phyloP scores from a whole-genome alignment of 2,797 vertebrate genomes.

The Siniperca scherzeri region DNA sequence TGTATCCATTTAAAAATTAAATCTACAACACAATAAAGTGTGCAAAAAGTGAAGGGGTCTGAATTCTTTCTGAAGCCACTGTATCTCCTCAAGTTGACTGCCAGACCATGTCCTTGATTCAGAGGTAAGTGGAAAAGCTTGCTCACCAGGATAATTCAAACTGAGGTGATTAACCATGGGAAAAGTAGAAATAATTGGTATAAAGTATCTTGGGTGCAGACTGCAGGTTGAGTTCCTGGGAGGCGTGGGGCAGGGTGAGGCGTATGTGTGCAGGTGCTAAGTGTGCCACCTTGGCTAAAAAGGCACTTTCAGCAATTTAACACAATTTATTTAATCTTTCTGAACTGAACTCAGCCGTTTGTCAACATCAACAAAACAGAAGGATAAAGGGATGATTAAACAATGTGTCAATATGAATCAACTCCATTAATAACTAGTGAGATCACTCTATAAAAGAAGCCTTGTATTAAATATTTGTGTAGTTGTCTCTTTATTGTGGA shows the following conservation, averaged over 20 bases:
- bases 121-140: not conserved
- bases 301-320: not conserved
- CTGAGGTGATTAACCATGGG: not conserved
- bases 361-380: not conserved
- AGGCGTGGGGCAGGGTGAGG: conserved; percentile 1
- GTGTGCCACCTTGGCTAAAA: not conserved
- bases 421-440: too few relatives aligned
- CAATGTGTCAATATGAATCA: not conserved
- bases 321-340: not conserved
- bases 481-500: too few relatives aligned
- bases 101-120: too few relatives aligned
- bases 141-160: not conserved
- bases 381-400: not conserved
- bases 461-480: too few relatives aligned
- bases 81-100: too few relatives aligned
- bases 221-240: not conserved
- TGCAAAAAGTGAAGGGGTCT: too few relatives aligned
- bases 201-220: not conserved
- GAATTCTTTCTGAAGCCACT: too few relatives aligned
- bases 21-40: too few relatives aligned
- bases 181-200: not conserved
- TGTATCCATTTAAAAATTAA: too few relatives aligned
- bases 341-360: not conserved
- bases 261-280: too few relatives aligned
- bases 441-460: too few relatives aligned